Evolutionary conservation across 2,113 vertebrate genomes (phyloP), one percentile per base, ranked within the genome.

Genomic region (Semnornis frantzii): DNA sequence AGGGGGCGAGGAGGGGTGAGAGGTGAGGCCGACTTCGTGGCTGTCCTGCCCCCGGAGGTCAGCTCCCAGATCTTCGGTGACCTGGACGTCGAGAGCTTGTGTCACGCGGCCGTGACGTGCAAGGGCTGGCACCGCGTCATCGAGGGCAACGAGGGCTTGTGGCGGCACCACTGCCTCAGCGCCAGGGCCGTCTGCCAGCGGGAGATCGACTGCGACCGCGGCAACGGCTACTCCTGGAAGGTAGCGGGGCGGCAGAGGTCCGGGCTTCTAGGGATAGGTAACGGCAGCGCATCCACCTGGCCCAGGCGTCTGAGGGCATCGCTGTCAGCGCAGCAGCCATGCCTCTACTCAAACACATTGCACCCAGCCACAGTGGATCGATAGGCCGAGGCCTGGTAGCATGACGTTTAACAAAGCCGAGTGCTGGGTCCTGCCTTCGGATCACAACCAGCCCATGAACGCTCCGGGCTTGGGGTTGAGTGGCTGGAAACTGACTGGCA

Each of bases 221-320:
- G 95, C 11, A 83, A 94, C 7, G 98, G 98, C 1, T 97, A 98
- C 34, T 98, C 98, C 65, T 99, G 98, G 98, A 98, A 98, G 98
- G 99, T 99, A 94, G 90, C 96, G 59, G 17, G 50, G 7, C 12
- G 2, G 1, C 71, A 4, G 64, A 4, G 12, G 25, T 1, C 27
- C 2, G 15, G 62, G 31, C 37, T 62, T 17, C 52, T 9, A 12
- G 75, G 8, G 11, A 34, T 18, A 50, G 50, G 39, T 42, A 27
- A 3, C 23, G 0, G 5, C 39, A 10, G 74, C 33, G 6, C n/a
- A 4, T 12, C 27, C 42, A 2, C 6, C 52, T 9, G 1, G 16
- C 5, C 5, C 5, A 1, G 37, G 59, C 23, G 2, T 9, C 9
- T 3, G 28, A 25, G 44, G 44, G 9, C 25, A 1, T 7, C 1